Evolutionary conservation across 2,888 invertebrate species (phyloP), one percentile per base, ranked within the genome.

Genomic region (Zele albiditarsus): DNA sequence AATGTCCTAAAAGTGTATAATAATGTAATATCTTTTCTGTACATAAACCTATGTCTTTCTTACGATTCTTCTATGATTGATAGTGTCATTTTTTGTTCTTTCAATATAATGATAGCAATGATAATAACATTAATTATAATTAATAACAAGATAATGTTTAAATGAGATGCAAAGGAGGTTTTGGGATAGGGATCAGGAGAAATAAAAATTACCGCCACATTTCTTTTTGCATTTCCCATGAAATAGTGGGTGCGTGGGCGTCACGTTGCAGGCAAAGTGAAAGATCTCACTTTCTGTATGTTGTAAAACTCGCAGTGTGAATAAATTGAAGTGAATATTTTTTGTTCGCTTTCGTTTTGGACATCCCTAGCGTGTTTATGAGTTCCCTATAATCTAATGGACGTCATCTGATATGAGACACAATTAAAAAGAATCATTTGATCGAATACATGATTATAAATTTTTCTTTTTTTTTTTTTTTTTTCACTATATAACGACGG

Each of bases 21-120:
- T 71, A 42, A 82, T 76, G 82, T 85, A 86, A 86, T 87, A 88
- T 85, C 81, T 86, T 82, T 84, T 87, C 88, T 89, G 89, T 89
- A 89, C 89, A 89, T 87, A 87, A 87, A 84, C 84, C 86, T 88
- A 88, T 88, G 86, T 87, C 85, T 85, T 46, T 71, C 82, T 84
- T 85, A 88, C 82, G 83, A 83, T 83, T 84, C 79, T 80, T 82
- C 83, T 85, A 84, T 84, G 81, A 82, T 82, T 82, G 79, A 84
- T 88, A 86, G 81, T 85, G 79, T 81, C 85, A 83, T 79, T 60
- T 62, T 73, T 31, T 28, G 38, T 57, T 68, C 31, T 60, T 62
- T 60, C 85, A 85, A 83, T 82, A 82, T 85, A 84, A 86, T 86
- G 84, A 84, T 85, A 86, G 83, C 84, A 84, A 86, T 86, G 85